phyloP scores from a whole-genome alignment of 2,797 vertebrate genomes.

The Poeciliopsis paucimaculata region DNA sequence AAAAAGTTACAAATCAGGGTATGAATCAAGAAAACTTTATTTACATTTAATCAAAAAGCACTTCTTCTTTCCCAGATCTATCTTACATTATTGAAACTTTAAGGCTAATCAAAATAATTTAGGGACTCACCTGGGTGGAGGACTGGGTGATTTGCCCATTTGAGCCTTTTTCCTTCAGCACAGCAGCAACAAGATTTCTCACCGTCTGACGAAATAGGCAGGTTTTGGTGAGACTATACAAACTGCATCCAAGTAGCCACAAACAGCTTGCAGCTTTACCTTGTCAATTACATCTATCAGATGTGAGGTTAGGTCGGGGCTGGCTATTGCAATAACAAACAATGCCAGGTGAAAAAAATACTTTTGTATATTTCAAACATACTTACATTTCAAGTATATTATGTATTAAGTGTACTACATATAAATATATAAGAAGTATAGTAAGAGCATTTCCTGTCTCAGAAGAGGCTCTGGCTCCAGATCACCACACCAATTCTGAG shows the following conservation, averaged over 20 bases:
- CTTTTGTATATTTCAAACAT: too few relatives aligned
- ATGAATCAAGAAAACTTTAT: background rate
- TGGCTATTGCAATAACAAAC: too few relatives aligned
- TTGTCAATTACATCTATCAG: background rate
- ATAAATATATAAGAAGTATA: too few relatives aligned
- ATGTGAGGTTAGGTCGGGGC: too few relatives aligned
- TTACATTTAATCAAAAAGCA: background rate
- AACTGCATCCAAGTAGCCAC: background rate
- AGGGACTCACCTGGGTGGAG: conserved; percentile 81
- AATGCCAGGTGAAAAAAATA: too few relatives aligned
- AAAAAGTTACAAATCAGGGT: background rate
- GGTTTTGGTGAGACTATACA: background rate
- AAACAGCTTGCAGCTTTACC: background rate
- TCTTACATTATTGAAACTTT: background rate
- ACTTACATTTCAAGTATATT: too few relatives aligned
- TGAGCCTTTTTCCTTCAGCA: conserved; percentile 88
- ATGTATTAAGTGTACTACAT: too few relatives aligned
- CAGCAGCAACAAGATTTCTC: conserved; percentile 86
- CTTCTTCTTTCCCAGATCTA: background rate
- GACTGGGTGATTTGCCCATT: conserved; percentile 82
- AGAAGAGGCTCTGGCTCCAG: too few relatives aligned
- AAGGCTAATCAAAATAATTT: background rate
- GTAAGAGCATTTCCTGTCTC: too few relatives aligned
- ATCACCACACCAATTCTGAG: too few relatives aligned
- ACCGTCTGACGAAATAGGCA: conserved; percentile 80